phyloP scores from a whole-genome alignment of 1,140 invertebrate genomes.

The Lysiphlebus fabarum region DNA sequence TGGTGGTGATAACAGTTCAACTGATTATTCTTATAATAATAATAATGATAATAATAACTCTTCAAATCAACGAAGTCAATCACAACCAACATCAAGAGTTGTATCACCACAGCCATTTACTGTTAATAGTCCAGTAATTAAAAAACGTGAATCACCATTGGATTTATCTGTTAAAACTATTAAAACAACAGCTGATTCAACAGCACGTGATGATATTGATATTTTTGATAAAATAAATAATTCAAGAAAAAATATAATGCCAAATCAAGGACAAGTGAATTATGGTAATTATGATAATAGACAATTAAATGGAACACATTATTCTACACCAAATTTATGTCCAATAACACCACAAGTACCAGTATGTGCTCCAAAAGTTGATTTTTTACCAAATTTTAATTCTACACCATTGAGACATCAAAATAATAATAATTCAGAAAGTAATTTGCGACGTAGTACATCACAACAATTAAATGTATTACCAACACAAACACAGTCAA shows the following conservation, averaged over 20 bases:
- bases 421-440: slow-evolving; percentile 27
- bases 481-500: slow-evolving; percentile 29
- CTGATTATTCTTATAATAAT: slow-evolving; percentile 38
- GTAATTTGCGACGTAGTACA: slow-evolving; percentile 31
- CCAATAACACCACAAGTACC: slow-evolving; percentile 39
- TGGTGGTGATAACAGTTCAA: slow-evolving; percentile 17
- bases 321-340: slow-evolving; percentile 30
- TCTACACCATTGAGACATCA: slow-evolving; percentile 43
- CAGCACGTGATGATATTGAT: slow-evolving; percentile 67
- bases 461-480: slow-evolving; percentile 35
- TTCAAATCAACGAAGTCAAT: slow-evolving; percentile 28
- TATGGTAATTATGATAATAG: slow-evolving; percentile 36
- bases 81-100: slow-evolving; percentile 19
- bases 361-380: slow-evolving; percentile 65
- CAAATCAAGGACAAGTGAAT: slow-evolving; percentile 26
- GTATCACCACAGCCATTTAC: slow-evolving; percentile 26
- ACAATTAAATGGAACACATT: slow-evolving; percentile 28
- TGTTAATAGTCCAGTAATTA: slow-evolving; percentile 35
- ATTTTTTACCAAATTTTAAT: slow-evolving; percentile 67
- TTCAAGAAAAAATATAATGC: slow-evolving; percentile 31
- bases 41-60: slow-evolving; percentile 42
- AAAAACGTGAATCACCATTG: slow-evolving; percentile 71
- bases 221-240: slow-evolving; percentile 33
- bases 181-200: slow-evolving; percentile 79
- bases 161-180: slow-evolving; percentile 84